Evolutionary conservation across 2,113 vertebrate species (phyloP), one percentile per base, ranked within the genome.

Genomic region (Suricata suricatta): DNA sequence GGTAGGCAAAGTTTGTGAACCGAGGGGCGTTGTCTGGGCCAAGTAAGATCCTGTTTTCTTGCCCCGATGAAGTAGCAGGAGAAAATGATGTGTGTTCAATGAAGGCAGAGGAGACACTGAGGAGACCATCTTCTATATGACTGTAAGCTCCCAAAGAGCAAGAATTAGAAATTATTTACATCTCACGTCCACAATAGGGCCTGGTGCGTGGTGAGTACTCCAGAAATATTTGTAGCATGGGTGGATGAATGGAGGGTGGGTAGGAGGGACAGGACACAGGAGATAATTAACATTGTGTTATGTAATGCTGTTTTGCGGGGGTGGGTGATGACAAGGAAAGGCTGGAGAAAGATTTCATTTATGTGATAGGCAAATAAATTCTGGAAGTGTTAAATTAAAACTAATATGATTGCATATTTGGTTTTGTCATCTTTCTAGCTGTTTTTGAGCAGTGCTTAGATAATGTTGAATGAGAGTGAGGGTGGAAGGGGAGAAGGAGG

Each of bases 351-450:
- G 57, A 84, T 57, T 72, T 96, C 63, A 47, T 83, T 90, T 88
- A 72, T 81, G 44, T 31, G 41, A 81, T 54, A 90, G 80, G 81
- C 31, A 95, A 97, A 96, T 74, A 74, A 80, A 90, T 88, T 74
- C 74, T 79, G 74, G 50, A 69, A 95, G 69, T 72, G 69, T 80
- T 79, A 63, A 90, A 89, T 25, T 64, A 92, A 72, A 93, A 79
- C 35, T 27, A 79, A 94, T 47, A 41, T 35, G 52, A 94, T 69
- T 21, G 8, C 86, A 79, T 35, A 23, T 76, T 89, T 77, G 57
- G 69, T 89, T 94, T 92, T 81, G 29, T 86, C 52, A 83, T 90
- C 71, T 33, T 47, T 82, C 60, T 91, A 33, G 29, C 50, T 94
- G 54, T n/a, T 93, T 90, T 86, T 63, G 74, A 97, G 77, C 12